Evolutionary conservation across 2,797 vertebrate species (phyloP), one percentile per base, ranked within the genome.

Genomic region (Silurus lanzhouensis): DNA sequence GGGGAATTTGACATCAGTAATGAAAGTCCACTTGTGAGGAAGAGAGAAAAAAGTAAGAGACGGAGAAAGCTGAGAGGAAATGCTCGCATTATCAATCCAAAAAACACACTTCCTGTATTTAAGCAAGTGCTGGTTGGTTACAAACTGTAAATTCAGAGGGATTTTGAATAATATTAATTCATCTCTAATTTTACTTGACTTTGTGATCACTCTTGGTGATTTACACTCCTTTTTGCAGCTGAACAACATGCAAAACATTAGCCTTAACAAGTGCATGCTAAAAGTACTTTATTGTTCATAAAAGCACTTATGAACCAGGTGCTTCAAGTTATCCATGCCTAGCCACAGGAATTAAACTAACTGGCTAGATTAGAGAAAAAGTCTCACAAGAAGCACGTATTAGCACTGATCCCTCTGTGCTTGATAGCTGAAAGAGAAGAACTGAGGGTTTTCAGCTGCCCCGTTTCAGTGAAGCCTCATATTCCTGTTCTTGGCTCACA

Each of bases 31-130:
- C 68, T 75, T 81, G 60, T 74, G 22, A 48, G 88, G 84, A 83
- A 81, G 64, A 85, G 76, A 82, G 31, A 88, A 86, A 78, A 78
- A 61, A 52, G 77, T 78, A 17, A 57, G 76, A 85, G 66, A 83
- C 70, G 83, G 66, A 83, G 70, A 83, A 60, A 80, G 70, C 84
- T 58, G 88, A 86, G 70, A 89, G 88, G 89, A 90, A 90, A 88
- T 70, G 71, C 67, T 81, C 78, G 22, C 70, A 83, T 88, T 89
- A 90, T 90, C 89, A 87, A 84, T 57, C 68, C 87, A 75, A 67
- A 87, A 85, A 88, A 83, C 88, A 89, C 72, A 86, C 83, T 87
- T 90, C 89, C 89, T 88, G 83, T 87, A 83, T 77, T 64, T 74
- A 58, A 27, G 52, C 20, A n/a, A 48, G 83, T 74, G 70, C 79